phyloP scores from a whole-genome alignment of 2,888 invertebrate genomes.

The Apodemia hepburni region DNA sequence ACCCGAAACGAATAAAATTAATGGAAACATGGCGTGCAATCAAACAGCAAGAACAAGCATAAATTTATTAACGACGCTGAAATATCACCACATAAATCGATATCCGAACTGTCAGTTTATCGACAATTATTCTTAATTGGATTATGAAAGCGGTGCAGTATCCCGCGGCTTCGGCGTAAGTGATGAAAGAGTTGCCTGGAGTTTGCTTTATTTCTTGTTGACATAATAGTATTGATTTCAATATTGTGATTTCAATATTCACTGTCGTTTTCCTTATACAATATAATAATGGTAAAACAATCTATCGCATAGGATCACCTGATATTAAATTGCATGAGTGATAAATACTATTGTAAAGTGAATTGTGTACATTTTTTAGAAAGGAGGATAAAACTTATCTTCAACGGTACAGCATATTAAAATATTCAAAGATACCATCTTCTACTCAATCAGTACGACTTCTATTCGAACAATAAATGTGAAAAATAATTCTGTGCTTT shows the following conservation, averaged over 20 bases:
- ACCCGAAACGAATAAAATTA: constrained; percentile 64
- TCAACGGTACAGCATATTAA: too few relatives aligned
- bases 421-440: too few relatives aligned
- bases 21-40: constrained; percentile 68
- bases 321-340: too few relatives aligned
- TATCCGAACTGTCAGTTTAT: constrained; percentile 75
- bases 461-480: too few relatives aligned
- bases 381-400: too few relatives aligned
- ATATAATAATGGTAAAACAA: too few relatives aligned
- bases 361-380: too few relatives aligned
- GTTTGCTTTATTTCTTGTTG: neutral
- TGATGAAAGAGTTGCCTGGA: constrained; percentile 31
- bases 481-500: too few relatives aligned
- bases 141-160: constrained; percentile 72
- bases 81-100: constrained; percentile 79
- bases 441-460: too few relatives aligned
- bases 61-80: constrained; percentile 78
- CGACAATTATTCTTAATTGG: constrained; percentile 80
- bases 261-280: too few relatives aligned
- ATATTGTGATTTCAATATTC: neutral
- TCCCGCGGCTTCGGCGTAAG: constrained; percentile 38
- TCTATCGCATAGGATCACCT: too few relatives aligned
- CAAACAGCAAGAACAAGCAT: constrained; percentile 76
- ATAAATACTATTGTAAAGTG: too few relatives aligned
- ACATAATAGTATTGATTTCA: neutral